phyloP scores from a whole-genome alignment of 2,888 invertebrate genomes.

The Chelonus formosanus region DNA sequence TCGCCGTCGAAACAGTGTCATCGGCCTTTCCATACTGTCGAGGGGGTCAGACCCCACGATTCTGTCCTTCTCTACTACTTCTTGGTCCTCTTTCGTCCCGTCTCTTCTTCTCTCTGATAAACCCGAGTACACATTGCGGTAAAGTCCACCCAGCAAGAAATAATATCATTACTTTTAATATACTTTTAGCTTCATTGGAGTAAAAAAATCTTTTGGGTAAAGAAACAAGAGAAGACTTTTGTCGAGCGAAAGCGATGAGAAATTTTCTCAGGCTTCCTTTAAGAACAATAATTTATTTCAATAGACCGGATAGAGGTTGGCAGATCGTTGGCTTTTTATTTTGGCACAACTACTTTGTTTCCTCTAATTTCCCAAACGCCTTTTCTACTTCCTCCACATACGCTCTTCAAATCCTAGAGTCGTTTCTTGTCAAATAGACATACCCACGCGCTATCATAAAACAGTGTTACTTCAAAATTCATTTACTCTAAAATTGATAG shows the following conservation, averaged over 20 bases:
- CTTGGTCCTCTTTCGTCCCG: slow-evolving; percentile 5
- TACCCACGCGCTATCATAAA: too few relatives aligned
- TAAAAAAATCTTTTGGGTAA: neutral
- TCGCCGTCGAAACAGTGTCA: slow-evolving; percentile 22
- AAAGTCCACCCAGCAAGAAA: neutral
- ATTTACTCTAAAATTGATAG: too few relatives aligned
- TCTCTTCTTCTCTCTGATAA: slow-evolving; percentile 9
- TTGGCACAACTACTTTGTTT: slow-evolving; percentile 31
- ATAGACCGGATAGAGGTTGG: slow-evolving; percentile 33
- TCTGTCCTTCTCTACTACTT: slow-evolving; percentile 2
- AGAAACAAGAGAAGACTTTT: slow-evolving; percentile 1
- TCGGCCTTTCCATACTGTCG: slow-evolving; percentile 17
- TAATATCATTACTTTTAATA: slow-evolving; percentile 7
- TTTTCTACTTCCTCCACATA: slow-evolving; percentile 19
- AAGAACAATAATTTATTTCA: slow-evolving; percentile 33
- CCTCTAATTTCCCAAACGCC: slow-evolving; percentile 20
- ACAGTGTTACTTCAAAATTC: too few relatives aligned
- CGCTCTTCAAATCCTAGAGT: too few relatives aligned
- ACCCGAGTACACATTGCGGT: slow-evolving; percentile 9
- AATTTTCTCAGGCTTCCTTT: slow-evolving; percentile 24
- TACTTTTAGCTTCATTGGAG: neutral
- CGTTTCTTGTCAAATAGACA: too few relatives aligned
- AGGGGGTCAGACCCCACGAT: slow-evolving; percentile 5
- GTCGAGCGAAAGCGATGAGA: slow-evolving; percentile 24
- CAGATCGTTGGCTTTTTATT: slow-evolving; percentile 33